phyloP scores from a whole-genome alignment of 35 echinoderm and acorn worm species.

The Lytechinus variegatus region DNA sequence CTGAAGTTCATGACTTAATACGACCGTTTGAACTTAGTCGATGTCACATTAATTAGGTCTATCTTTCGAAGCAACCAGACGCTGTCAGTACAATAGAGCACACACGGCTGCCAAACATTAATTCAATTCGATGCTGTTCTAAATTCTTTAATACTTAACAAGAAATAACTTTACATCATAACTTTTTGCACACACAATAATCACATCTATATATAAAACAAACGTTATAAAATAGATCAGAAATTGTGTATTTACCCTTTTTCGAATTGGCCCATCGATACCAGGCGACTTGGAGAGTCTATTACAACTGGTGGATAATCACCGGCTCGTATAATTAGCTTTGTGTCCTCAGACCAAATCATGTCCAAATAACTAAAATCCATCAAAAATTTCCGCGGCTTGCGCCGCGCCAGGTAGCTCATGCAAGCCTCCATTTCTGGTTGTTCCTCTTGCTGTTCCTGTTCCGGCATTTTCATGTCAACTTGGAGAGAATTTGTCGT shows the following conservation, averaged over 20 bases:
- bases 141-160: neutral
- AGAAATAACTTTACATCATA: neutral
- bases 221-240: too few relatives aligned
- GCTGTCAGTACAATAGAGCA: neutral
- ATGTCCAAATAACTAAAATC: slow-evolving; percentile 53
- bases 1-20: too few relatives aligned
- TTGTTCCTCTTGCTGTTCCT: slow-evolving; percentile 5
- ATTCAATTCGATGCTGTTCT: neutral
- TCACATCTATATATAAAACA: too few relatives aligned
- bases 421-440: slow-evolving; percentile 38
- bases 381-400: slow-evolving; percentile 47
- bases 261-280: slow-evolving; percentile 26
- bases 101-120: neutral
- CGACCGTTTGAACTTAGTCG: neutral
- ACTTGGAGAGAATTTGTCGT: neutral
- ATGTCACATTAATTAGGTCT: neutral
- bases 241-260: neutral
- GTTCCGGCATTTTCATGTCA: slow-evolving; percentile 44
- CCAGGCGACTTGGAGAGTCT: slow-evolving; percentile 39
- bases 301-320: slow-evolving; percentile 53
- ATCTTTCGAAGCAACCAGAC: neutral
- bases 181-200: too few relatives aligned
- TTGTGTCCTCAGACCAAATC: slow-evolving; percentile 47
- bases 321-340: slow-evolving; percentile 50
- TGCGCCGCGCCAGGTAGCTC: slow-evolving; percentile 21